Evolutionary conservation across 53 echinoderm and acorn worm genomes (phyloP).

Genomic region (Zoroaster sp.): DNA sequence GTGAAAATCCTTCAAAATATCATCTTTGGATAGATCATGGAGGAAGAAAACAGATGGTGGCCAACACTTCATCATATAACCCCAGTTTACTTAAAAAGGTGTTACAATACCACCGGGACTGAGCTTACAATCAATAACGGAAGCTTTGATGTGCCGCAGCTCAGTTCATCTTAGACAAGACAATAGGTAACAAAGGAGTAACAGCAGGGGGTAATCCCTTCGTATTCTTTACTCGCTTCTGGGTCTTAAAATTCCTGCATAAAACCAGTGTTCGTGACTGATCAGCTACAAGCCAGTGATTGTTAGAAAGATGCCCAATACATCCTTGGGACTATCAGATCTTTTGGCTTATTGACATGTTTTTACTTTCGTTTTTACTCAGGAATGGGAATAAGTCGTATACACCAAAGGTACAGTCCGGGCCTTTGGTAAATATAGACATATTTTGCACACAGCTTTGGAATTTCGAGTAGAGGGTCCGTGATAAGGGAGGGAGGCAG

Average conservation of each 20-base stretch:
- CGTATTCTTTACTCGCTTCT: neutral
- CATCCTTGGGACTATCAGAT: neutral
- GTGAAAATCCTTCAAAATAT: neutral
- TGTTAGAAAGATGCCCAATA: neutral
- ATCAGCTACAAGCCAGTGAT: neutral
- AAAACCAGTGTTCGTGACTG: neutral
- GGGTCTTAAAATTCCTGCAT: neutral
- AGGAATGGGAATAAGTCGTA: neutral
- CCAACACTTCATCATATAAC: neutral
- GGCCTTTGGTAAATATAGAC: no score
- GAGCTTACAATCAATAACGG: neutral
- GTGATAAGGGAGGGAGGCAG: no score
- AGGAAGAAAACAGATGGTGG: neutral
- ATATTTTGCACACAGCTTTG: no score
- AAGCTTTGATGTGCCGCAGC: neutral
- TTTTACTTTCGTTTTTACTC: neutral
- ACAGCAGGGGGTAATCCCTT: neutral
- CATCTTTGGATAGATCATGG: no score
- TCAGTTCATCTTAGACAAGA: neutral
- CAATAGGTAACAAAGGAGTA: neutral
- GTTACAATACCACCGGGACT: conserved; percentile 19
- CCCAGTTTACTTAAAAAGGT: neutral
- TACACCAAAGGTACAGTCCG: no score
- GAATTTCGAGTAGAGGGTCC: no score
- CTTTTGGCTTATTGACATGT: no score